Evolutionary conservation across 1,140 invertebrate genomes (phyloP).

Genomic region (Penaeus chinensis): DNA sequence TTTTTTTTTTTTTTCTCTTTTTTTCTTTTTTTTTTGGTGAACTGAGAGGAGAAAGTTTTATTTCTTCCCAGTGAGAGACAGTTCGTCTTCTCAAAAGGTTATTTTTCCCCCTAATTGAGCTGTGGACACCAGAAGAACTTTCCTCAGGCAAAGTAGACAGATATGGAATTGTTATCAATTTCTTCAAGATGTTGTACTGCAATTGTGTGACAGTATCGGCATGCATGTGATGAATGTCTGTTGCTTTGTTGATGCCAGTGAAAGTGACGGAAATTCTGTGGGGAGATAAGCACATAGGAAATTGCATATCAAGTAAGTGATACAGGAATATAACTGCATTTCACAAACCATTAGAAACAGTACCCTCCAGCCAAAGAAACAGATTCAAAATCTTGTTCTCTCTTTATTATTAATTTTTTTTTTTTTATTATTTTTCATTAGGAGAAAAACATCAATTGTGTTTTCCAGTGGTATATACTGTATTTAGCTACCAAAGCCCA

Average conservation of each 20-base stretch:
- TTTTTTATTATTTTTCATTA: not conserved
- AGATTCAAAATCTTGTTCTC: not conserved
- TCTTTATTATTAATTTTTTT: constrained; percentile 12
- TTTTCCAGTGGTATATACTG: not conserved
- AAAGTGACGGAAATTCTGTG: not conserved
- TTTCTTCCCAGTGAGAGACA: constrained; percentile 29
- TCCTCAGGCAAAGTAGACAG: constrained; percentile 60
- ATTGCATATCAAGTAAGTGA: constrained; percentile 50
- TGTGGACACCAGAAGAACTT: constrained; percentile 50
- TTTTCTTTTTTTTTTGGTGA: constrained; percentile 37
- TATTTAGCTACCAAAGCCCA: constrained; percentile 25
- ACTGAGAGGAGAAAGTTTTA: constrained; percentile 42
- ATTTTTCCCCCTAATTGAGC: constrained; percentile 47
- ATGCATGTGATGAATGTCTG: constrained; percentile 34
- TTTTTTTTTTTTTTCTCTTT: constrained; percentile 52
- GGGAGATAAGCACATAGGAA: constrained; percentile 11
- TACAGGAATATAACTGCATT: not conserved
- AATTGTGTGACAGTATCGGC: constrained; percentile 48
- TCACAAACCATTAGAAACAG: constrained; percentile 13
- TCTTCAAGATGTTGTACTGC: constrained; percentile 22
- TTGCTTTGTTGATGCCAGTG: constrained; percentile 43
- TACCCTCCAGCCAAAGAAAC: constrained; percentile 50
- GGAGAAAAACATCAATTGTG: too few relatives aligned
- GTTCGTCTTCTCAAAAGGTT: constrained; percentile 25
- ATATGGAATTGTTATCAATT: constrained; percentile 56